Percentiles rank a stretch among this genome's conserved stretches.
Evolutionary conservation across 2,888 invertebrate genomes (phyloP).

Genomic region (Parnassius mnemosyne): DNA sequence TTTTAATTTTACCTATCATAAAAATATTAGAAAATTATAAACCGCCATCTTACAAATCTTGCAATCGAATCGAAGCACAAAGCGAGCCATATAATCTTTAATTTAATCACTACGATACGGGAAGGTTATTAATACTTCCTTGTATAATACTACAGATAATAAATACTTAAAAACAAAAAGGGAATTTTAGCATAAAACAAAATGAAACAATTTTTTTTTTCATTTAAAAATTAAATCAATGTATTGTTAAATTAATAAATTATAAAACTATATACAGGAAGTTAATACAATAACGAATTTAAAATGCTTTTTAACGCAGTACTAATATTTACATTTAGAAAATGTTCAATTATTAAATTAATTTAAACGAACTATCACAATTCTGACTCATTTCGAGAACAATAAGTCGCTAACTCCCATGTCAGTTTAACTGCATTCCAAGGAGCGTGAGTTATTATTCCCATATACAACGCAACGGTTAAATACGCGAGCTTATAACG

Average conservation of each 20-base stretch:
- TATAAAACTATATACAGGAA: conserved; percentile 52
- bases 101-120: not conserved
- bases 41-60: no score
- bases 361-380: conserved; percentile 43
- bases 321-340: conserved; percentile 29
- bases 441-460: conserved; percentile 74
- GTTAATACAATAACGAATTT: conserved; percentile 38
- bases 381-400: conserved; percentile 48
- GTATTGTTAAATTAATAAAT: conserved; percentile 60
- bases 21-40: no score
- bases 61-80: not conserved
- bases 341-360: conserved; percentile 11
- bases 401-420: conserved; percentile 72
- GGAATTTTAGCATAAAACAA: conserved; percentile 35
- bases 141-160: not conserved
- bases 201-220: conserved; percentile 52
- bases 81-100: not conserved
- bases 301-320: conserved; percentile 38
- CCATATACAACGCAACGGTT: conserved; percentile 31
- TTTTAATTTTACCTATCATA: no score
- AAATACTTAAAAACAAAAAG: conserved; percentile 33
- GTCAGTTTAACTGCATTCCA: conserved; percentile 36
- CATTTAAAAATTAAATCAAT: conserved; percentile 57
- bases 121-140: not conserved
- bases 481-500: conserved; percentile 27